Evolutionary conservation across 2,888 invertebrate genomes (phyloP).

Genomic region (Gandaritis pyraliata): DNA sequence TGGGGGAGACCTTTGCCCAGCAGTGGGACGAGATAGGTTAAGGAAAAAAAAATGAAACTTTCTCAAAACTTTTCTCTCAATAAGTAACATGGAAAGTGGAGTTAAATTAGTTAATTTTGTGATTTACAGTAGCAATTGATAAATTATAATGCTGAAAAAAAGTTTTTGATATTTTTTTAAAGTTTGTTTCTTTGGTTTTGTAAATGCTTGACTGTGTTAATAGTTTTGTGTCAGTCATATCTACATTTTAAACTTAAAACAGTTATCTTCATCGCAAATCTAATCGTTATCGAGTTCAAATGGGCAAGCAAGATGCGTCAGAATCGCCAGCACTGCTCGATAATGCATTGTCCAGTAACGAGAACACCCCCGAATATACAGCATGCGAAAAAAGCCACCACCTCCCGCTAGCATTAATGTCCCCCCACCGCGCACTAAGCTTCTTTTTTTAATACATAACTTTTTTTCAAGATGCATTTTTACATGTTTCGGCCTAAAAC

Average conservation of each 20-base stretch:
- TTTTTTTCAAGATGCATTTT: conserved; percentile 85
- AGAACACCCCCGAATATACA: conserved; percentile 81
- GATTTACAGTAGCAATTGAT: too few species aligned
- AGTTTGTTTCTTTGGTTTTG: too few species aligned
- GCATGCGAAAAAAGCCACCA: conserved; percentile 82
- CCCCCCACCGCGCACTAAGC: conserved; percentile 82
- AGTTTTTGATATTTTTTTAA: too few species aligned
- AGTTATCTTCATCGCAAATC: not conserved
- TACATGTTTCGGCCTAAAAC: conserved; percentile 85
- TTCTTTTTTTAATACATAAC: conserved; percentile 85
- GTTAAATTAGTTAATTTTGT: not conserved
- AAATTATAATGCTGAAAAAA: too few species aligned
- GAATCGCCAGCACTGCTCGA: conserved; percentile 66
- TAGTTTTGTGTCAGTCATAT: too few species aligned
- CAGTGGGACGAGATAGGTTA: too few species aligned
- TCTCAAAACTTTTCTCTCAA: too few species aligned
- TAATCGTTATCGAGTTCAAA: conserved; percentile 55
- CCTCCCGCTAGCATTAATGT: conserved; percentile 79
- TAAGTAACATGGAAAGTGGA: not conserved
- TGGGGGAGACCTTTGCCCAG: too few species aligned
- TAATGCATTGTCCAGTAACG: conserved; percentile 83
- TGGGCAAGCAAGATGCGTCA: conserved; percentile 73
- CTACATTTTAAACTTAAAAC: too few species aligned
- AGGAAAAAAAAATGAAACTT: too few species aligned
- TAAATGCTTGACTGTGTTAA: too few species aligned